Evolutionary conservation across 2,797 vertebrate species (phyloP).

Genomic region (Buceros bicornis): DNA sequence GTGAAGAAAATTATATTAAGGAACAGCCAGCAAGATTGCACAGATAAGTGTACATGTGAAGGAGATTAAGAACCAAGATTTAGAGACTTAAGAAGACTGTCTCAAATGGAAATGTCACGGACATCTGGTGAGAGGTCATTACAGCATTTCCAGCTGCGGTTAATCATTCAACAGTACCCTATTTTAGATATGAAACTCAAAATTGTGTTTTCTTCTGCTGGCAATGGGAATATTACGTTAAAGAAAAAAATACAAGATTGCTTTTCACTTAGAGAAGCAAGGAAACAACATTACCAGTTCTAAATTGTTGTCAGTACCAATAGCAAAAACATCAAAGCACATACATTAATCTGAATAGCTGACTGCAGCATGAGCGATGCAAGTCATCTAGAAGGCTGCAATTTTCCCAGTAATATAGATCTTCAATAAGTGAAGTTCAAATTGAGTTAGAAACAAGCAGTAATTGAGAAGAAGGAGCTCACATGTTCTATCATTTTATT

Average conservation of each 20-base stretch:
- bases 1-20: neutral
- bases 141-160: neutral
- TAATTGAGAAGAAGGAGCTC: constrained; percentile 9
- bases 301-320: neutral
- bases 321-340: neutral
- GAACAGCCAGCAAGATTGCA: neutral
- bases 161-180: neutral
- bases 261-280: neutral
- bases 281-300: neutral
- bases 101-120: neutral
- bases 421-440: neutral
- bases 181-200: neutral
- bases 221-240: neutral
- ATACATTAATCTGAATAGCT: constrained; percentile 13
- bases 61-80: constrained; percentile 9
- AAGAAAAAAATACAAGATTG: neutral
- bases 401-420: constrained; percentile 6
- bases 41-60: neutral
- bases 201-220: neutral
- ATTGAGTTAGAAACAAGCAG: neutral
- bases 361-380: neutral
- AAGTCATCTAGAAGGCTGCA: neutral
- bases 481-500: neutral
- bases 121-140: neutral
- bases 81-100: neutral